A percentile compares a stretch with the other conserved stretches of the same genome.
Conservation (phyloP, 2,113 vertebrate species). For the Nymphicus hollandicus region DNA sequence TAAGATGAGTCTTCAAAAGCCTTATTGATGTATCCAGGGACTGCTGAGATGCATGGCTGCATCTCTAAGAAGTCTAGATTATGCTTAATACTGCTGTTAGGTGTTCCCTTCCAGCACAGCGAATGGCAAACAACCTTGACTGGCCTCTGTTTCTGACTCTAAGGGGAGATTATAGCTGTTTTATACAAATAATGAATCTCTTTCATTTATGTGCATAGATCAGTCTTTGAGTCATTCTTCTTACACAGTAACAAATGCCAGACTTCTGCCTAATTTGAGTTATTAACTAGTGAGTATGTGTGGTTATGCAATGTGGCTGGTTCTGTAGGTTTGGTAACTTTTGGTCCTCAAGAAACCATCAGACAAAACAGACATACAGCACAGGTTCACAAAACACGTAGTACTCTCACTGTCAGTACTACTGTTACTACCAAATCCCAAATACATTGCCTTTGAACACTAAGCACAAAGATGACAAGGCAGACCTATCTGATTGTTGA, state of each 20-base stretch:
- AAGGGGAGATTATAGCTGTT: not conserved
- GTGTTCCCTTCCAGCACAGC: not conserved
- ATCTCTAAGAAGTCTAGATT: not conserved
- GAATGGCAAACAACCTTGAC: not conserved
- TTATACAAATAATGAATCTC: not conserved
- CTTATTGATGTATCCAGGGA: not conserved
- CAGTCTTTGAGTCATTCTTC: not conserved
- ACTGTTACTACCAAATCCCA: not conserved
- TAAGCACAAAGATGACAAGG: not conserved
- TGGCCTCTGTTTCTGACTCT: not conserved
- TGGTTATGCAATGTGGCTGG: not conserved
- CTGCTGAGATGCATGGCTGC: not conserved
- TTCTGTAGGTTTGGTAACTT: not conserved
- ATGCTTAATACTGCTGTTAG: not conserved
- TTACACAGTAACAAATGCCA: not conserved
- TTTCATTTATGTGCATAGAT: not conserved
- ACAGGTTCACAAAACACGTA: not conserved
- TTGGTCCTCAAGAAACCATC: not conserved
- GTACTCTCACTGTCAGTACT: not conserved
- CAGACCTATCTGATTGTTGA: not conserved
- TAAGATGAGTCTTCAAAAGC: not conserved
- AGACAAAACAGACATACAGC: not conserved
- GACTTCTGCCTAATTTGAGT: not conserved
- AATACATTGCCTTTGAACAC: not conserved
- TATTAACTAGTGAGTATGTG: not conserved